Conservation (phyloP, 1,140 invertebrate genomes). For the Paralvinella palmiformis region DNA sequence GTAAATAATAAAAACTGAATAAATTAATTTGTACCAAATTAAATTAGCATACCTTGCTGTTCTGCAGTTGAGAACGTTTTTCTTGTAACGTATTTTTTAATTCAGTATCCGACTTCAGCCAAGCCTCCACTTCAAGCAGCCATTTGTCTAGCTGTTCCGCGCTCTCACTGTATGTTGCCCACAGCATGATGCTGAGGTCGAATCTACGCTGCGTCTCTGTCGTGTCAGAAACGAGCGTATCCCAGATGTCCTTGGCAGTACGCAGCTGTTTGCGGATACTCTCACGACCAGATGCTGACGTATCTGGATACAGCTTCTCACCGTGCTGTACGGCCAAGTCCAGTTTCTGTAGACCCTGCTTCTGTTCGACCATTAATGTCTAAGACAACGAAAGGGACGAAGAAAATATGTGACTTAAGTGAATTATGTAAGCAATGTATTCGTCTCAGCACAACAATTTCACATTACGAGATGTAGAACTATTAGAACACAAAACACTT, state of each 20-base stretch:
- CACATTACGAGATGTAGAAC: too few relatives aligned
- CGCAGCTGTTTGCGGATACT: slow-evolving; percentile 73
- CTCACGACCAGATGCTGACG: slow-evolving; percentile 81
- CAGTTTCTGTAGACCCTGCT: slow-evolving; percentile 74
- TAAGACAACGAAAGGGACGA: slow-evolving; percentile 58
- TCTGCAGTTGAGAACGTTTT: slow-evolving; percentile 76
- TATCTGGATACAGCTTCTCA: slow-evolving; percentile 84
- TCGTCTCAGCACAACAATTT: too few relatives aligned
- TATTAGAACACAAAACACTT: too few relatives aligned
- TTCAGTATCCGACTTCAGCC: slow-evolving; percentile 65
- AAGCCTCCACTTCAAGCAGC: slow-evolving; percentile 68
- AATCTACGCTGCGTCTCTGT: slow-evolving; percentile 55
- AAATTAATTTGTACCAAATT: too few relatives aligned
- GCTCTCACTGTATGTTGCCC: slow-evolving; percentile 46
- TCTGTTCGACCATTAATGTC: slow-evolving; percentile 71
- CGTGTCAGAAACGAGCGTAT: slow-evolving; percentile 72
- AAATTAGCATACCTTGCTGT: slow-evolving; percentile 62
- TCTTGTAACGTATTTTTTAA: slow-evolving; percentile 73
- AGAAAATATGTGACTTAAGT: background rate
- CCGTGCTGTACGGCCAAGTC: slow-evolving; percentile 65
- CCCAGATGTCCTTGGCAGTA: slow-evolving; percentile 68
- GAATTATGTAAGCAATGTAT: too few relatives aligned
- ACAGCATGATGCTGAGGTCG: slow-evolving; percentile 44
- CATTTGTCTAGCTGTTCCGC: slow-evolving; percentile 75
- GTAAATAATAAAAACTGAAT: too few relatives aligned